These are phyloP conservation scores for Phalera bucephala DNA, from an alignment of 2,888 invertebrate genomes.

Conservation along the genomic window DNA sequence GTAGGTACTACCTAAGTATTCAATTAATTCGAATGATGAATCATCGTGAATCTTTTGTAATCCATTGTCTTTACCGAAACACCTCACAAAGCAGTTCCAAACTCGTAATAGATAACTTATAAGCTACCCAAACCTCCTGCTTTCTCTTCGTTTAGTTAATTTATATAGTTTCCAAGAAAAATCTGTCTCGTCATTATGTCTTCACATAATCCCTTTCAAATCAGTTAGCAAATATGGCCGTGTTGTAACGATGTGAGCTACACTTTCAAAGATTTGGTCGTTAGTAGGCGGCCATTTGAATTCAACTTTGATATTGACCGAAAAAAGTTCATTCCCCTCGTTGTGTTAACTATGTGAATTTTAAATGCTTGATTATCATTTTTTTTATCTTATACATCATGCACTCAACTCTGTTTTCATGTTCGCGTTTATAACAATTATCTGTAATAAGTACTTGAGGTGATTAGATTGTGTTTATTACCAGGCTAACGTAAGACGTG, in stretches of 20 bases:
- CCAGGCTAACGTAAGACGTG: slow-evolving; percentile 7
- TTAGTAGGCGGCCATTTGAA: slow-evolving; percentile 29
- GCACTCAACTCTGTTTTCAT: neutral
- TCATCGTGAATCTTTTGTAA: slow-evolving; percentile 45
- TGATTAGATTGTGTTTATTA: slow-evolving; percentile 6
- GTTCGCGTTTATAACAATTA: neutral
- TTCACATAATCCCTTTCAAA: slow-evolving; percentile 1
- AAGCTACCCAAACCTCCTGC: slow-evolving; percentile 48
- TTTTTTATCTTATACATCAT: neutral
- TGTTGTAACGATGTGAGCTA: slow-evolving; percentile 7
- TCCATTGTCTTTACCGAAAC: slow-evolving; percentile 47
- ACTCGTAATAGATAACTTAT: slow-evolving; percentile 32
- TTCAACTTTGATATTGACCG: slow-evolving; percentile 33
- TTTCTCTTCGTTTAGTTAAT: slow-evolving; percentile 45
- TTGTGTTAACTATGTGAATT: slow-evolving; percentile 14
- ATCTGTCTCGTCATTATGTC: too few species aligned
- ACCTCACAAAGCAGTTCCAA: slow-evolving; percentile 33
- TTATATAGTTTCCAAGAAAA: too few species aligned
- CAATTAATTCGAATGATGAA: slow-evolving; percentile 7
- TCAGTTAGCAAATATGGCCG: slow-evolving; percentile 8
- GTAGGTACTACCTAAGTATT: too few species aligned
- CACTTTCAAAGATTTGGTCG: slow-evolving; percentile 24
- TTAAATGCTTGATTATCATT: slow-evolving; percentile 1
- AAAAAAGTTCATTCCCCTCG: slow-evolving; percentile 25
- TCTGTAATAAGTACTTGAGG: neutral